These are phyloP conservation scores for Cassiopea xamachana DNA, from an alignment of 30 jellyfish, hydroid and myxozoan genomes.

Conservation along the genomic window DNA sequence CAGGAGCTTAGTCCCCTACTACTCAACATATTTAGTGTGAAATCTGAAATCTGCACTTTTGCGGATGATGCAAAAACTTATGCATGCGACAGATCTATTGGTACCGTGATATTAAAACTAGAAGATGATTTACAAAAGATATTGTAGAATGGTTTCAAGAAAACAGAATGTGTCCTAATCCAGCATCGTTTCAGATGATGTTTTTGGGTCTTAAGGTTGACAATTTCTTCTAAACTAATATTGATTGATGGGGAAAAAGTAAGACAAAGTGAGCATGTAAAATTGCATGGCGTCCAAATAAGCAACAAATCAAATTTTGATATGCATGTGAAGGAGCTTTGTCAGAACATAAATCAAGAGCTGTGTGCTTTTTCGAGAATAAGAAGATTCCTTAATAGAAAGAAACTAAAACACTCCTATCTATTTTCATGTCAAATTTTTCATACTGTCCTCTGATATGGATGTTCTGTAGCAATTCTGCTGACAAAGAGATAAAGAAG, in stretches of 20 bases:
- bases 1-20: background rate
- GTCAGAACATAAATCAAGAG: background rate
- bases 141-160: background rate
- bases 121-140: background rate
- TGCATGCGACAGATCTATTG: background rate
- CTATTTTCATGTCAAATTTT: background rate
- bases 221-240: background rate
- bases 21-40: background rate
- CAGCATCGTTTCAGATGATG: background rate
- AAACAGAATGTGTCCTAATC: background rate
- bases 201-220: background rate
- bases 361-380: background rate
- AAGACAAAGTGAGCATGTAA: background rate
- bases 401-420: background rate
- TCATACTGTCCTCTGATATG: background rate
- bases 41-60: background rate
- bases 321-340: constrained; percentile 3
- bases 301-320: background rate
- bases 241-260: background rate
- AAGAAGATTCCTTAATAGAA: background rate
- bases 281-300: background rate
- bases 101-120: background rate
- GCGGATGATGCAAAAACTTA: background rate
- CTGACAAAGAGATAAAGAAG: background rate
- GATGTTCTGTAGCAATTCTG: background rate